phyloP scores from a whole-genome alignment of 2,797 vertebrate genomes.

The Sebastes paucispinis region DNA sequence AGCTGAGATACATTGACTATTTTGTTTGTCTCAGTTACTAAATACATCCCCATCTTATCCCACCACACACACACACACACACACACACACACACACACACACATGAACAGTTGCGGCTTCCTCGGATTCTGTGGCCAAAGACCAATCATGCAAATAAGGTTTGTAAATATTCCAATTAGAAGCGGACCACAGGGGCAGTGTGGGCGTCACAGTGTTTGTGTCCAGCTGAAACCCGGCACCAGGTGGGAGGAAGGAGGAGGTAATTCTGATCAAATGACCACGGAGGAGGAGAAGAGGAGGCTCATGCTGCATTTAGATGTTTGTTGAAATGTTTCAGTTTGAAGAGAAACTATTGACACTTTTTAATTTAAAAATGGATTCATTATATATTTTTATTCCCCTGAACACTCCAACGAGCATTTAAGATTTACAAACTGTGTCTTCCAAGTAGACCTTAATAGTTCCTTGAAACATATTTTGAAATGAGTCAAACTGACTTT shows the following conservation, averaged over 20 bases:
- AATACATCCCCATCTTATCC: neutral
- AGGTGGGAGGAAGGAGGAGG: constrained; percentile 20
- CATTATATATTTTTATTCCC: neutral
- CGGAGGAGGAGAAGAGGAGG: neutral
- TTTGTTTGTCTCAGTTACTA: neutral
- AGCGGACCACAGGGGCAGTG: neutral
- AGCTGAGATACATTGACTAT: neutral
- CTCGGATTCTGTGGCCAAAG: neutral
- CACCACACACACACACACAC: neutral
- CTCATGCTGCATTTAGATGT: neutral
- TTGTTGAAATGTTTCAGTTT: neutral
- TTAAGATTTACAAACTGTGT: neutral
- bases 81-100: neutral
- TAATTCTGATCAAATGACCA: neutral
- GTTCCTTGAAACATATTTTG: neutral
- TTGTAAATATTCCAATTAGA: constrained; percentile 33
- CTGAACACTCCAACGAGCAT: no score
- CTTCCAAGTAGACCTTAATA: neutral
- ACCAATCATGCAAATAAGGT: constrained; percentile 39
- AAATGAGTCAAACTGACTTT: no score
- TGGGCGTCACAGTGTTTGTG: constrained; percentile 22
- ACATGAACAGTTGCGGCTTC: neutral
- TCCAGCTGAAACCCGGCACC: constrained; percentile 5
- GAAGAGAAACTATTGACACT: neutral
- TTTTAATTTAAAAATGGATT: neutral